Evolutionary conservation across 2,113 vertebrate genomes (phyloP).

Genomic region (Nettapus auritus): DNA sequence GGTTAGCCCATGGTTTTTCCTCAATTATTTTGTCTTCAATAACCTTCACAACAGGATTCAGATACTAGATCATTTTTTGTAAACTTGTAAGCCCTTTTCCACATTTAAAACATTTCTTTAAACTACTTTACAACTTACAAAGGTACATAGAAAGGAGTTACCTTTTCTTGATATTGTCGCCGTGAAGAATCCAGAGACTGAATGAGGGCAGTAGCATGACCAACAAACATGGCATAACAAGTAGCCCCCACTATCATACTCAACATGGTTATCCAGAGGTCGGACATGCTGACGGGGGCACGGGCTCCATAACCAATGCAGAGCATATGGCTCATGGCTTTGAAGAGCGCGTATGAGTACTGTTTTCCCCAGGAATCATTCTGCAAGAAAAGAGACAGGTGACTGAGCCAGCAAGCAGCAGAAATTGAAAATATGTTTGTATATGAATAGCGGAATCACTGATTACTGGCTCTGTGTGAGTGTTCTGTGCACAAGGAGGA

Average conservation of each 20-base stretch:
- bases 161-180: constrained; percentile 98
- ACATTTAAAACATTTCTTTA: background rate
- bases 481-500: constrained; percentile 29
- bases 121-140: background rate
- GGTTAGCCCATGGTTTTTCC: fast-evolving
- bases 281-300: constrained; percentile 97
- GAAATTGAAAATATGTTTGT: background rate
- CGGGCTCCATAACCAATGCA: constrained; percentile 97
- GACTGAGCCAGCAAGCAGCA: constrained; percentile 22
- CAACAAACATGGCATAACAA: constrained; percentile 99
- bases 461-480: constrained; percentile 52
- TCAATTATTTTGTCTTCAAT: background rate
- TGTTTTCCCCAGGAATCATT: constrained; percentile 99
- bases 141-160: constrained; percentile 59
- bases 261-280: constrained; percentile 99
- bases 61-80: background rate
- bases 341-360: constrained; percentile 98
- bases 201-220: constrained; percentile 96
- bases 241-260: constrained; percentile 99
- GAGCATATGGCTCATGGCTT: constrained; percentile 99
- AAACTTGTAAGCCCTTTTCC: fast-evolving
- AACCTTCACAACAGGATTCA: background rate
- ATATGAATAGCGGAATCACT: background rate
- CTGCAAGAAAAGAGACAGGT: constrained; percentile 77
- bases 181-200: constrained; percentile 97